Conservation (phyloP, 2,888 invertebrate species). For the Oscheius sp. region DNA sequence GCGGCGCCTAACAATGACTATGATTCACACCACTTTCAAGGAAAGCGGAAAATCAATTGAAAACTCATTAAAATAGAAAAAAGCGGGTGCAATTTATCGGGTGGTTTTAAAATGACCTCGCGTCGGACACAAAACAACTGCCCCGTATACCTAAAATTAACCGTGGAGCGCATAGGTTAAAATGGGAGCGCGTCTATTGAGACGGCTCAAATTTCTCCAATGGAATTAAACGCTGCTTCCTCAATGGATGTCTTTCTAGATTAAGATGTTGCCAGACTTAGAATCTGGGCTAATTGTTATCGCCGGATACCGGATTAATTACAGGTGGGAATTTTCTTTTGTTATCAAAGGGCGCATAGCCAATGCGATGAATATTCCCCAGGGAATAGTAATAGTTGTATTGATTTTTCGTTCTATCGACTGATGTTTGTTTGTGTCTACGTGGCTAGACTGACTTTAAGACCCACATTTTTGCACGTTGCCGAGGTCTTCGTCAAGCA, state of each 20-base stretch:
- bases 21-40: neutral
- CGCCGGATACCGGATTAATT: neutral
- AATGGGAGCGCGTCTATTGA: neutral
- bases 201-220: no score
- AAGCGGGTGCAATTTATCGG: neutral
- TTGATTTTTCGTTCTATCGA: neutral
- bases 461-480: neutral
- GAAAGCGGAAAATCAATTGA: neutral
- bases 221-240: no score
- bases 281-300: neutral
- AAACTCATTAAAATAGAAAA: neutral
- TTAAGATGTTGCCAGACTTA: neutral
- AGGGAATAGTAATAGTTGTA: neutral
- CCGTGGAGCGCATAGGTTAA: neutral
- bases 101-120: no score
- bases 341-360: neutral
- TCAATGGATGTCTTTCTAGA: no score
- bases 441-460: neutral
- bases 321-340: neutral
- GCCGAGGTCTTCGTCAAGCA: neutral
- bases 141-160: neutral
- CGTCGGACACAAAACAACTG: neutral
- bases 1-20: no score
- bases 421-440: constrained; percentile 1
- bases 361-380: neutral